Evolutionary conservation across 2,797 vertebrate species (phyloP).

Genomic region (Neostethus bicornis): DNA sequence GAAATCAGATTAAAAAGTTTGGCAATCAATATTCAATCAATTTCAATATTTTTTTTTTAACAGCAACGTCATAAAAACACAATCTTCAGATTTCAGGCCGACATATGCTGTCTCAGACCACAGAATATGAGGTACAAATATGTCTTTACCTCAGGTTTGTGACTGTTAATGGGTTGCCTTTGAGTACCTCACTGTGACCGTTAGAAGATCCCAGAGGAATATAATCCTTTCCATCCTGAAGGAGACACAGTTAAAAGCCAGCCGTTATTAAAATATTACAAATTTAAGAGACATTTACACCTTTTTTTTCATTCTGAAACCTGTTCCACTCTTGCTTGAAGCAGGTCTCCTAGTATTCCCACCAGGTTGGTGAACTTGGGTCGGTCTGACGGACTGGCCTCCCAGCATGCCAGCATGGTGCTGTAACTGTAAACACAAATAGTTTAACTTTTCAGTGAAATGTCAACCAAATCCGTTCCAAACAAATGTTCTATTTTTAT

Average conservation of each 20-base stretch:
- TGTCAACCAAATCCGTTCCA: background rate
- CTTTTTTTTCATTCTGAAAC: slow-evolving; percentile 64
- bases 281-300: background rate
- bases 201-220: slow-evolving; percentile 84
- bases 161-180: slow-evolving; percentile 64
- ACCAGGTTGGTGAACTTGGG: slow-evolving; percentile 89
- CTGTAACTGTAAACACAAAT: slow-evolving; percentile 82
- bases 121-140: background rate
- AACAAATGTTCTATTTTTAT: too few species aligned
- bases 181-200: slow-evolving; percentile 39
- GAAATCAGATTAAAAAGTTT: slow-evolving; percentile 19
- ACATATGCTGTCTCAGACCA: background rate
- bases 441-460: background rate
- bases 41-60: too few species aligned
- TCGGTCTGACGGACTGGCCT: slow-evolving; percentile 81
- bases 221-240: slow-evolving; percentile 92
- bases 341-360: slow-evolving; percentile 88
- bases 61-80: too few species aligned
- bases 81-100: background rate
- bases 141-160: slow-evolving; percentile 71
- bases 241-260: background rate
- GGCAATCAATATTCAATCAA: too few species aligned
- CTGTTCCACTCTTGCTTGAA: slow-evolving; percentile 89
- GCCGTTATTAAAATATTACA: background rate
- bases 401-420: slow-evolving; percentile 94